A percentile compares a stretch with the other conserved stretches of the same genome.
phyloP scores from a whole-genome alignment of 2,113 vertebrate species.

The Butorides virescens region DNA sequence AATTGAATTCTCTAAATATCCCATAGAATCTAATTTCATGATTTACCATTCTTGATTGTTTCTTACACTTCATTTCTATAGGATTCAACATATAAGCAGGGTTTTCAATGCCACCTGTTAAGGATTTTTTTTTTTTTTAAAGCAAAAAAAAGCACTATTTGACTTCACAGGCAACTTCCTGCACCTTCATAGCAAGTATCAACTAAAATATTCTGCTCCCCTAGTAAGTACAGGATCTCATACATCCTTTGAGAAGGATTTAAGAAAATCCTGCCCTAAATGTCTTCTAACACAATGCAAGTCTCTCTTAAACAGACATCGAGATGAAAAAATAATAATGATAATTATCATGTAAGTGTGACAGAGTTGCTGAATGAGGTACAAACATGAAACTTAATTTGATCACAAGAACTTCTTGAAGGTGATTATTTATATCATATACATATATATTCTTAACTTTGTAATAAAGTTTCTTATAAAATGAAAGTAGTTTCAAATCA shows the following conservation, averaged over 20 bases:
- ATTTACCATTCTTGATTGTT: neutral
- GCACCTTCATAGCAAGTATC: neutral
- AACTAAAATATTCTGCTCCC: neutral
- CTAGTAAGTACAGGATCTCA: neutral
- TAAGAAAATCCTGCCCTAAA: neutral
- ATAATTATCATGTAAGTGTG: neutral
- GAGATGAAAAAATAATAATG: neutral
- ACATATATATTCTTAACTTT: neutral
- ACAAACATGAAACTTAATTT: neutral
- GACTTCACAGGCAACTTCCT: neutral
- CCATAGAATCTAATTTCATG: neutral
- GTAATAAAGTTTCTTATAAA: neutral
- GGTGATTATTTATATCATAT: neutral
- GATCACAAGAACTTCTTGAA: neutral
- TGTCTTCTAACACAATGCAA: neutral
- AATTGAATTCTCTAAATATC: neutral
- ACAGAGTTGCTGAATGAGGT: neutral
- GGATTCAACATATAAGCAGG: neutral
- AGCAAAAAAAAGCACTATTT: neutral
- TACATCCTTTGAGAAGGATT: neutral
- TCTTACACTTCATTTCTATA: neutral
- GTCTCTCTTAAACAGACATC: neutral
- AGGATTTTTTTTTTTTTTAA: neutral
- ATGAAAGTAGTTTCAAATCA: neutral
- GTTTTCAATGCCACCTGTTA: neutral